Percentiles rank a stretch among this genome's conserved stretches.
Conservation (phyloP, 2,113 vertebrate species). For the Eretmochelys imbricata region DNA sequence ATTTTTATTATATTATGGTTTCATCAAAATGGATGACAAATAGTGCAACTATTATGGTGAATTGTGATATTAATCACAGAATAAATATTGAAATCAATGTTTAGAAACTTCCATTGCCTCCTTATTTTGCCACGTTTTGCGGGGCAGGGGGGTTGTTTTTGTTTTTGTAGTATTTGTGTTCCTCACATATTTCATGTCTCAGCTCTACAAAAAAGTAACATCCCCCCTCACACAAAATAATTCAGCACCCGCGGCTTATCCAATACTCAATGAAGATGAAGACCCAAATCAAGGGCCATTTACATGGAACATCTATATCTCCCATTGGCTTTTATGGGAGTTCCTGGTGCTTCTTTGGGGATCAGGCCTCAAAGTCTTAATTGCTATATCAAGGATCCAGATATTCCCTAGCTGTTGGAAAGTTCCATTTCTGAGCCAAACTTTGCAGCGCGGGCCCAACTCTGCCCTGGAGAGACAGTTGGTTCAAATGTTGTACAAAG, state of each 20-base stretch:
- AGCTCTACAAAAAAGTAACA: background rate
- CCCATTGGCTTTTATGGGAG: background rate
- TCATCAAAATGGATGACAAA: conserved; percentile 3
- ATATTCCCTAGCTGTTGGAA: background rate
- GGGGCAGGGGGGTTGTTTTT: background rate
- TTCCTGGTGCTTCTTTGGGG: background rate
- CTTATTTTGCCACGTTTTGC: background rate
- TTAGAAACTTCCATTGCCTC: background rate
- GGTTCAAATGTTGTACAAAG: background rate
- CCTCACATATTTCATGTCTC: background rate
- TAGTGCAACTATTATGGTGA: conserved; percentile 18
- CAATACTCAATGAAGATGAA: background rate
- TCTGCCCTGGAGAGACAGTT: background rate
- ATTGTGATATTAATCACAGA: conserved; percentile 9
- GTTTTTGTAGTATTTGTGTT: background rate
- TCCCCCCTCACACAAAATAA: background rate
- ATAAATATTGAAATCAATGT: conserved; percentile 35
- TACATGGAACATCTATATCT: background rate
- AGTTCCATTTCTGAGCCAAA: background rate
- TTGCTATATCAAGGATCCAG: background rate
- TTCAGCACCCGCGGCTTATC: background rate
- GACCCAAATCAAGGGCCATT: background rate
- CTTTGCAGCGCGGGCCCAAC: too few species aligned
- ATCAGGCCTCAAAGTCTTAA: background rate
- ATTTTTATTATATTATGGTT: conserved; percentile 15